Percentiles rank a stretch among this genome's conserved stretches.
Evolutionary conservation across 1,140 invertebrate species (phyloP).

Genomic region (Saccostrea cuccullata): DNA sequence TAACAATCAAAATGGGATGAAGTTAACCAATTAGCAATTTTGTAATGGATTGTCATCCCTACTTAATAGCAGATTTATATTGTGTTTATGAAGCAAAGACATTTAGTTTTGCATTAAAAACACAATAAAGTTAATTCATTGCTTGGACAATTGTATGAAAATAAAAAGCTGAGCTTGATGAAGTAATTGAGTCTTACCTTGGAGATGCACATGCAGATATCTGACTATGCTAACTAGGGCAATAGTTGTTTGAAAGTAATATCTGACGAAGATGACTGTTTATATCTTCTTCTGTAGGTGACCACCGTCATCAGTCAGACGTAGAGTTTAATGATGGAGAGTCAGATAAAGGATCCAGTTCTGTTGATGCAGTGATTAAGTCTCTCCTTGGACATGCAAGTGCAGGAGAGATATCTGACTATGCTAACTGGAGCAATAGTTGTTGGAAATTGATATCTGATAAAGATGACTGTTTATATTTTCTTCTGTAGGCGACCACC

Average conservation of each 20-base stretch:
- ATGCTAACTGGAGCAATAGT: no score
- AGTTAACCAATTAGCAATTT: constrained; percentile 14
- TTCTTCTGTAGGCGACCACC: no score
- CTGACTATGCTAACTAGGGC: no score
- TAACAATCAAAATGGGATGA: constrained; percentile 17
- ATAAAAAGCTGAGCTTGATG: background rate
- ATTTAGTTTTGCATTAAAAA: constrained; percentile 16
- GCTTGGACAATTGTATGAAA: constrained; percentile 21
- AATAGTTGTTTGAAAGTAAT: no score
- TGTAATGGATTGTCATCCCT: constrained; percentile 20
- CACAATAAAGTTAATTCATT: constrained; percentile 23
- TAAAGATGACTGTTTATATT: no score
- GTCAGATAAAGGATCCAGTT: no score
- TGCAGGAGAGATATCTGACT: no score
- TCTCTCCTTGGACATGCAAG: no score
- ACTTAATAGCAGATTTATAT: constrained; percentile 9
- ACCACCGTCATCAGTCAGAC: background rate
- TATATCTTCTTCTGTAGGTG: background rate
- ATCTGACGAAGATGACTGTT: background rate
- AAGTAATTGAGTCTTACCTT: background rate
- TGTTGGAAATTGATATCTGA: no score
- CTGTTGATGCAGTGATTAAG: no score
- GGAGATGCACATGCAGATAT: background rate
- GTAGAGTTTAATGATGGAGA: no score
- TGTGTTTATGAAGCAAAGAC: constrained; percentile 11